A percentile compares a stretch with the other conserved stretches of the same genome.
phyloP scores from a whole-genome alignment of 1,140 invertebrate genomes.

The Drosophila kikkawai region DNA sequence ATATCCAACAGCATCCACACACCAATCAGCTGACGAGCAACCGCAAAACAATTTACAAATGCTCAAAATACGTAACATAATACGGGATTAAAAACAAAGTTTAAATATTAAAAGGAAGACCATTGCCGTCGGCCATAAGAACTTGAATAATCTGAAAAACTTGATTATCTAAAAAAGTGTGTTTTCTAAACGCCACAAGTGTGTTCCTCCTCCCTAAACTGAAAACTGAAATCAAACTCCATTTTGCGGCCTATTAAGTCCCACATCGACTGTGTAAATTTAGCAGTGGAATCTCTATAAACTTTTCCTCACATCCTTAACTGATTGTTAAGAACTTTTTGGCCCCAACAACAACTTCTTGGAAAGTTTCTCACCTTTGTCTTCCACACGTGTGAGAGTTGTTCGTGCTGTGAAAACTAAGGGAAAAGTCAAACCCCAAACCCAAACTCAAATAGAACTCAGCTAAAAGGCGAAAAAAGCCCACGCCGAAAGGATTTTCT shows the following conservation, averaged over 20 bases:
- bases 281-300: constrained; percentile 10
- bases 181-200: not conserved
- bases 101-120: not conserved
- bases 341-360: constrained; percentile 48
- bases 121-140: constrained; percentile 11
- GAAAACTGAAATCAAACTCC: constrained; percentile 13
- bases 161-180: constrained; percentile 2
- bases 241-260: constrained; percentile 37
- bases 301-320: constrained; percentile 27
- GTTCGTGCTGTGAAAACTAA: constrained; percentile 36
- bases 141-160: not conserved
- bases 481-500: constrained; percentile 68
- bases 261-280: constrained; percentile 52
- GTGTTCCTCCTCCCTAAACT: not conserved
- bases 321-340: constrained; percentile 39
- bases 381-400: constrained; percentile 26
- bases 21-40: constrained; percentile 22
- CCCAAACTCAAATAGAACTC: not conserved
- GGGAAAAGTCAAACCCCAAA: constrained; percentile 42
- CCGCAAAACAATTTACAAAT: not conserved
- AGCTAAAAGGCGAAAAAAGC: constrained; percentile 11
- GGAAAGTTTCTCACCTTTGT: constrained; percentile 54
- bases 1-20: constrained; percentile 12
- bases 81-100: constrained; percentile 8
- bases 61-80: constrained; percentile 18